phyloP scores from a whole-genome alignment of 2,113 vertebrate species.

The Podarcis muralis region DNA sequence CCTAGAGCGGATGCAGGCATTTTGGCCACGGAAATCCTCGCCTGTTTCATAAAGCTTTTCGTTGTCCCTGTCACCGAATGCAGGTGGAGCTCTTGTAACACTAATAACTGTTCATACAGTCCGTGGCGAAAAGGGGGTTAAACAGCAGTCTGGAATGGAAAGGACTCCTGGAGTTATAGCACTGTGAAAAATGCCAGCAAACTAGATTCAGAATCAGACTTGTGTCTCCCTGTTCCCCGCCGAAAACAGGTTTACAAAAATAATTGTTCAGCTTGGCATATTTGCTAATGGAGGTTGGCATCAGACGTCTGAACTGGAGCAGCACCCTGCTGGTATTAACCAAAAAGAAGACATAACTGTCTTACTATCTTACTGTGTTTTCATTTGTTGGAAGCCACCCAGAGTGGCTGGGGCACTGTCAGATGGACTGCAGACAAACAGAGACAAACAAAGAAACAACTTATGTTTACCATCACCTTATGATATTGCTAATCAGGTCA shows the following conservation, averaged over 20 bases:
- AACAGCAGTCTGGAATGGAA: neutral
- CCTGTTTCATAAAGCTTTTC: neutral
- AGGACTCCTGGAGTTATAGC: neutral
- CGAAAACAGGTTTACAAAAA: neutral
- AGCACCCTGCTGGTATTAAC: neutral
- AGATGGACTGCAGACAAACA: too few relatives aligned
- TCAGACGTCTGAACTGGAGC: neutral
- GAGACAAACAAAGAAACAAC: too few relatives aligned
- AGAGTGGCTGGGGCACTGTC: too few relatives aligned
- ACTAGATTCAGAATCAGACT: neutral
- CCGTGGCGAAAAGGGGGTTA: neutral
- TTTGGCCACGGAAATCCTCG: neutral
- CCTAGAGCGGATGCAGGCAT: neutral
- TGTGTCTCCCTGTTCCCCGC: neutral
- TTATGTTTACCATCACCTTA: neutral
- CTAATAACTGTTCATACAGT: neutral
- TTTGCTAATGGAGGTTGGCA: neutral
- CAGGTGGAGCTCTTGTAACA: slow-evolving; percentile 37
- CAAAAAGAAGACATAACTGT: neutral
- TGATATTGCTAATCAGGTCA: neutral
- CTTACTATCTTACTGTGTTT: neutral
- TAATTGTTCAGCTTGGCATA: neutral
- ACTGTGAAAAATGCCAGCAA: neutral
- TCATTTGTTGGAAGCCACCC: too few relatives aligned
- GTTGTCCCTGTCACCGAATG: neutral